Base-by-base conservation (phyloP, 1,140 invertebrate species). In the Dolichoris vasculosae region DNA sequence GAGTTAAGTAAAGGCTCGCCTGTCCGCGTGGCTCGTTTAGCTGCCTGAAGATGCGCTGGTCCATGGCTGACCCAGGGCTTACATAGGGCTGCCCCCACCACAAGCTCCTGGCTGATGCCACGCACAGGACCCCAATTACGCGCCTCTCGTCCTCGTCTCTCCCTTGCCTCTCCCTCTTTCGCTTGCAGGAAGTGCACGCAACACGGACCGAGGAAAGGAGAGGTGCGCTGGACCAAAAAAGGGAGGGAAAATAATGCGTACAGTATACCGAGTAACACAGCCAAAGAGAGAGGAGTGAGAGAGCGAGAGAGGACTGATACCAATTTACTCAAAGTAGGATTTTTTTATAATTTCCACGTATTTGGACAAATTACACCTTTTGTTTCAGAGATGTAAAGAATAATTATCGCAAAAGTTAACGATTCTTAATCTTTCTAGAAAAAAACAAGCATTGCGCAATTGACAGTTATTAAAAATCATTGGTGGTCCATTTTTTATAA, bases 71-170 rank as follows among this genome's bases (percentile, higher is more conserved):
- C 89, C 90, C 90, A 93, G 92, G 91, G 92, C 92, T 93, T 93
- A 93, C 92, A 93, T 93, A 93, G 93, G 93, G 92, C 92, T 87
- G 82, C 89, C 93, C 93, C 93, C 92, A 93, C 93, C 91, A 92
- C 87, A 73, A 35, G 17, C 51, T 59, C 51, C n/a, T 43, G 13
- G 17, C 40, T 11, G 55, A 59, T 75, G 76, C 81, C 85, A 87
- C 87, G 86, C 89, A 86, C 89, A 92, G 92, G 92, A 93, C 90
- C 91, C 91, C 92, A 93, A 93, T 93, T 93, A 93, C 91, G 90
- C 89, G 90, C 32, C n/a, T 73, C 75, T 48, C 71, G 40, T 82
- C 48, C 23, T 78, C 35, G 23, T 46, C 75, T 67, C 35, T 64
- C 38, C 46, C 23, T 43, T 48, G 59, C 40, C 30, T 46, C 51